Percentiles rank a stretch among this genome's conserved stretches.
These are phyloP conservation scores for Drosophila nigritarsus DNA, from an alignment of 2,888 invertebrate genomes.

Conservation along the genomic window DNA sequence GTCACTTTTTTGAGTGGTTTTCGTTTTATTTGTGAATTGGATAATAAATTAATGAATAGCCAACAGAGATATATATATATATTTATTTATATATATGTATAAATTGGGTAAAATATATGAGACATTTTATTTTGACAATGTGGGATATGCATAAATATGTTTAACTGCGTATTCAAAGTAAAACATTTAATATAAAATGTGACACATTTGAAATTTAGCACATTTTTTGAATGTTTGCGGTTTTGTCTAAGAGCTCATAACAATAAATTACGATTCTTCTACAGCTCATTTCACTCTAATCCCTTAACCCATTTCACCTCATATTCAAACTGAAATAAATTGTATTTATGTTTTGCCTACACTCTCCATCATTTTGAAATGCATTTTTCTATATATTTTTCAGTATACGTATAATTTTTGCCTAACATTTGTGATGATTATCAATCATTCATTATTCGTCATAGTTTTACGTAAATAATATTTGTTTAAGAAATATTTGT, in stretches of 20 bases:
- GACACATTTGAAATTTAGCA: background rate
- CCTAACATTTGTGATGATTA: no score
- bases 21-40: slow-evolving; percentile 25
- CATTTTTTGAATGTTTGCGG: background rate
- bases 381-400: background rate
- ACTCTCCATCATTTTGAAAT: background rate
- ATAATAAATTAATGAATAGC: slow-evolving; percentile 13
- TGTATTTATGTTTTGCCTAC: background rate
- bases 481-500: background rate
- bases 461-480: background rate
- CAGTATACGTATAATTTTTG: no score
- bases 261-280: background rate
- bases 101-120: background rate
- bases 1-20: slow-evolving; percentile 38
- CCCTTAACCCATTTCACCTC: accelerated
- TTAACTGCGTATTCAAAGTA: background rate
- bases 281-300: background rate
- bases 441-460: background rate
- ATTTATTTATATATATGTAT: background rate
- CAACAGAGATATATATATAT: background rate
- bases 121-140: background rate
- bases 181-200: background rate
- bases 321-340: background rate
- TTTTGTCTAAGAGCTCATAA: background rate
- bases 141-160: background rate